Evolutionary conservation across 2,113 vertebrate species (phyloP).

Genomic region (Rhynchomys soricoides): DNA sequence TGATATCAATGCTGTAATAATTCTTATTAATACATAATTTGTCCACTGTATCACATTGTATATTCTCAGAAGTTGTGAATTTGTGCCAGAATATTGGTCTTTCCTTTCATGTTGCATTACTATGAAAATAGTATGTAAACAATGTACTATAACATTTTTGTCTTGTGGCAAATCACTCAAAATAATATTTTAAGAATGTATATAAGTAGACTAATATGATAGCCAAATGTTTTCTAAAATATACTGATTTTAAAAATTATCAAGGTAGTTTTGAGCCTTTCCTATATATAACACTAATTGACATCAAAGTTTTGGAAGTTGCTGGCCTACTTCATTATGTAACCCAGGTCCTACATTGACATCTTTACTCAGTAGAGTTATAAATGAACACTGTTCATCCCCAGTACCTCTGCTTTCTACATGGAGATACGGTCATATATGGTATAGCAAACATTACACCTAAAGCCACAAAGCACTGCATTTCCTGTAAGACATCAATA

Average conservation of each 20-base stretch:
- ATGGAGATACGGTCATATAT: rapidly evolving
- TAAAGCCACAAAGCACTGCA: background rate
- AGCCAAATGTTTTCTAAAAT: background rate
- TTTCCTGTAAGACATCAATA: background rate
- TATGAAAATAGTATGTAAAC: background rate
- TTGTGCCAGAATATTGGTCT: background rate
- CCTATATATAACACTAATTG: background rate
- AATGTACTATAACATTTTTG: background rate
- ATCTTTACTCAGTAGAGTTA: background rate
- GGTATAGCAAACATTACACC: rapidly evolving
- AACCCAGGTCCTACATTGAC: background rate
- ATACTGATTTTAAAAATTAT: background rate
- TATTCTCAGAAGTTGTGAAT: background rate
- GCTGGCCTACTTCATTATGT: background rate
- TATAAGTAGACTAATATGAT: background rate
- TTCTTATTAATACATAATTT: background rate
- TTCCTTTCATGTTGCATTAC: background rate
- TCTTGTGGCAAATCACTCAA: background rate
- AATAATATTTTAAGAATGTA: background rate
- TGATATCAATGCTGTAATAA: background rate
- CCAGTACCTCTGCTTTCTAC: background rate
- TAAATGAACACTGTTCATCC: background rate
- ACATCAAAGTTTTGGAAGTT: background rate
- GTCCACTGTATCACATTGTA: background rate
- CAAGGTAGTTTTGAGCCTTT: background rate